A percentile compares a stretch with the other conserved stretches of the same genome.
These are phyloP conservation scores for Cheilosia grossa DNA, from an alignment of 2,888 invertebrate species.

Conservation along the genomic window DNA sequence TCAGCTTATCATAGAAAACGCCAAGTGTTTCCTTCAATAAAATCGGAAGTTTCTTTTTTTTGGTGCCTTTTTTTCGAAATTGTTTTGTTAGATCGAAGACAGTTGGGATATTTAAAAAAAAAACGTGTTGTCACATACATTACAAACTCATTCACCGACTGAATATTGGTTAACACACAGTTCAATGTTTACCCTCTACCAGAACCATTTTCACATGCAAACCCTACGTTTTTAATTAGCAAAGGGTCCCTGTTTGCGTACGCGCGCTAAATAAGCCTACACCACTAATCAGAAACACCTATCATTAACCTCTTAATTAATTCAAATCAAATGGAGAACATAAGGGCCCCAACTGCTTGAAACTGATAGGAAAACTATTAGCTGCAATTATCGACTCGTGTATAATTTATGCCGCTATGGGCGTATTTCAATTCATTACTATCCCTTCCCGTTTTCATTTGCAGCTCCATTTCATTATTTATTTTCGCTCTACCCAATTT, in stretches of 20 bases:
- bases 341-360: slow-evolving; percentile 61
- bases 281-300: neutral
- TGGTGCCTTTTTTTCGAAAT: too few relatives aligned
- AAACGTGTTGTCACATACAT: too few relatives aligned
- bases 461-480: slow-evolving; percentile 24
- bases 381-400: slow-evolving; percentile 58
- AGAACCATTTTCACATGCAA: neutral
- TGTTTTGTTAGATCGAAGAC: too few relatives aligned
- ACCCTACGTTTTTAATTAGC: neutral
- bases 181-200: neutral
- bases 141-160: too few relatives aligned
- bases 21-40: too few relatives aligned
- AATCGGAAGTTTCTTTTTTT: too few relatives aligned
- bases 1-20: too few relatives aligned
- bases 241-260: neutral
- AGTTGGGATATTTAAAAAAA: too few relatives aligned
- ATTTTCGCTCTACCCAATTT: slow-evolving; percentile 28
- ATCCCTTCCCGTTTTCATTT: slow-evolving; percentile 2
- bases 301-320: slow-evolving; percentile 28
- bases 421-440: slow-evolving; percentile 49
- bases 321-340: slow-evolving; percentile 31
- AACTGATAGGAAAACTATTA: slow-evolving; percentile 66
- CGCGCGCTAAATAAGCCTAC: neutral
- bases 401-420: slow-evolving; percentile 28
- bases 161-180: too few relatives aligned